Conservation (phyloP, 2,797 vertebrate genomes). For the Rhynchonycteris naso region DNA sequence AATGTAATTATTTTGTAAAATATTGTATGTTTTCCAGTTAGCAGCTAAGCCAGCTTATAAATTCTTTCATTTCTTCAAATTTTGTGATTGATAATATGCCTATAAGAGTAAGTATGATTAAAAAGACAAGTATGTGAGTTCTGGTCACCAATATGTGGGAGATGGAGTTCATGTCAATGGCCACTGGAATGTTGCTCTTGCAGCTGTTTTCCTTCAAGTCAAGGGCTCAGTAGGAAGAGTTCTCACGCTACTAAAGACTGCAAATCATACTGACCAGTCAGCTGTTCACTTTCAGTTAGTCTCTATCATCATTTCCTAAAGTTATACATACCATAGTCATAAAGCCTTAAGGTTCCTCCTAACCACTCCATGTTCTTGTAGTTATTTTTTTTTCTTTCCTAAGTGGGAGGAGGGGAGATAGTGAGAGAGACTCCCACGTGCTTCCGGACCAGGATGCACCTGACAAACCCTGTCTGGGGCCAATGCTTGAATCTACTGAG, state of each 20-base stretch:
- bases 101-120: background rate
- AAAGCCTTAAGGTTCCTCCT: background rate
- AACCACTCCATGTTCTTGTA: background rate
- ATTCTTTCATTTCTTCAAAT: slow-evolving; percentile 28
- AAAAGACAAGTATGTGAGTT: slow-evolving; percentile 31
- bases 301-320: background rate
- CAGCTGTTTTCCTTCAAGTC: slow-evolving; percentile 8
- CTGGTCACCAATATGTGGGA: background rate
- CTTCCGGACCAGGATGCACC: no score
- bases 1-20: slow-evolving; percentile 10
- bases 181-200: background rate
- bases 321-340: background rate
- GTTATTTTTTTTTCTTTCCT: background rate
- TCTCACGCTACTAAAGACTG: background rate
- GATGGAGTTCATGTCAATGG: background rate
- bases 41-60: slow-evolving; percentile 31
- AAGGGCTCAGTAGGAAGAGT: background rate
- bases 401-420: no score
- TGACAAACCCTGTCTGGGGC: no score
- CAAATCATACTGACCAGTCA: background rate
- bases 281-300: background rate
- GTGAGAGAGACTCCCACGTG: no score
- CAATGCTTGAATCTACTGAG: no score
- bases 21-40: slow-evolving; percentile 13
- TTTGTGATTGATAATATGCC: background rate